A percentile compares a stretch with the other conserved stretches of the same genome.
phyloP scores from a whole-genome alignment of 2,113 vertebrate genomes.

The Dromiciops gliroides region DNA sequence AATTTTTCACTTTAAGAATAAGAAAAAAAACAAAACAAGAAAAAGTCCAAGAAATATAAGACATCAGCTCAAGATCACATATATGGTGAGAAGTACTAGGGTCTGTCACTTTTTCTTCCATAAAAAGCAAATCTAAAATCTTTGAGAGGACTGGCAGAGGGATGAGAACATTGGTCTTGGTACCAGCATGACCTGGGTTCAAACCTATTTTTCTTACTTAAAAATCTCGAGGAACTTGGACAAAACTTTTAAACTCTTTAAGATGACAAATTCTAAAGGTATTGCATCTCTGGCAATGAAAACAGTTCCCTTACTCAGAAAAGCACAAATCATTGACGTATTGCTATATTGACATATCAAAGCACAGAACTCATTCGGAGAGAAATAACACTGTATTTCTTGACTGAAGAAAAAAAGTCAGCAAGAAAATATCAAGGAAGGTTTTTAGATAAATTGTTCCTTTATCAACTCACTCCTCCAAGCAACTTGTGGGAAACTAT shows the following conservation, averaged over 20 bases:
- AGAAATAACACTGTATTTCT: not conserved
- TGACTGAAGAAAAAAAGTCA: not conserved
- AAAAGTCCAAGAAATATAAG: not conserved
- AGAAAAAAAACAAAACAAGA: not conserved
- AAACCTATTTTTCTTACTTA: not conserved
- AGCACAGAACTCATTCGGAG: not conserved
- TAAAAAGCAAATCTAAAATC: not conserved
- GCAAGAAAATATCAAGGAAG: not conserved
- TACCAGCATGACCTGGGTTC: not conserved
- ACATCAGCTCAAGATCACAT: not conserved
- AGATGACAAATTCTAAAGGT: not conserved
- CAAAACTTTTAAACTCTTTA: not conserved
- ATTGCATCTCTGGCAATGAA: not conserved
- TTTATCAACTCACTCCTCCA: not conserved
- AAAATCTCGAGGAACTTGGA: not conserved
- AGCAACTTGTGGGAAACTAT: not conserved
- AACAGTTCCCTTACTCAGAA: not conserved
- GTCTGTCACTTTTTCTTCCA: not conserved
- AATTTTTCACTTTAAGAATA: not conserved
- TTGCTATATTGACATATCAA: not conserved
- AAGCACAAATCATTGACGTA: not conserved
- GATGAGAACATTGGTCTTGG: not conserved
- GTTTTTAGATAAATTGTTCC: slow-evolving; percentile 1
- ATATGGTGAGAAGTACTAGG: not conserved
- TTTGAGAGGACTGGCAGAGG: not conserved